Base-by-base conservation (phyloP, 2,888 invertebrate genomes). In the Ormyrus nitidulus region DNA sequence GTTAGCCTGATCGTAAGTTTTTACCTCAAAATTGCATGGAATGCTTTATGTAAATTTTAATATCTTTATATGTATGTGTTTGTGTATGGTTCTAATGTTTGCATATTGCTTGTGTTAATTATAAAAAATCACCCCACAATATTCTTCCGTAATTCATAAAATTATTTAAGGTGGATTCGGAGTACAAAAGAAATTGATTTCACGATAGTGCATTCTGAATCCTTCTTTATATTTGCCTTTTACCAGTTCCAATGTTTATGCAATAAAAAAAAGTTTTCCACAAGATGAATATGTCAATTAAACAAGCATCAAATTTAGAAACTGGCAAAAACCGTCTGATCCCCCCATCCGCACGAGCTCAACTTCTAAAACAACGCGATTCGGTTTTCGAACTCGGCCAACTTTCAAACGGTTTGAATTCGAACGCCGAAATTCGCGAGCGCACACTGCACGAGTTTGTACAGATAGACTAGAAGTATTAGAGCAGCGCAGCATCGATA, bases 1-100 rank as follows among this genome's bases (percentile, higher is more conserved):
- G 49, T 44, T 19, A 56, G 68, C 44, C 73, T 79, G 73, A 56
- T 73, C 78, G 73, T 79, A 79, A 79, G 78, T 62, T 51, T 56
- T 59, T 34, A 34, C 34, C 34, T 34, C 19, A 19, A 11, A 73
- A 68, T 68, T 68, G 78, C 78, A 78, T 72, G 72, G 58, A 54
- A 61, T n/a, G 44, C 58, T 70, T 65, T 44, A 49, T 70, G 13
- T 58, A 19, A 9, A 3, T 66, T 34, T 34, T 34, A 34, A 34
- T 34, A 34, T 34, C 34, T 34, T 0, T 34, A 48, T 49, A n/a
- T 70, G 53, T n/a, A 44, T 62, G 46, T 5, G 54, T 76, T 13
- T 49, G 44, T 69, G 49, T 58, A 65, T 6, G 34, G 10, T 77
- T 46, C 2, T 62, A 48, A 53, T 69, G 46, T 54, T 62, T 72